Percentiles rank a stretch among this genome's conserved stretches.
Conservation (phyloP, 2,113 vertebrate species). For the Anhinga rufa region DNA sequence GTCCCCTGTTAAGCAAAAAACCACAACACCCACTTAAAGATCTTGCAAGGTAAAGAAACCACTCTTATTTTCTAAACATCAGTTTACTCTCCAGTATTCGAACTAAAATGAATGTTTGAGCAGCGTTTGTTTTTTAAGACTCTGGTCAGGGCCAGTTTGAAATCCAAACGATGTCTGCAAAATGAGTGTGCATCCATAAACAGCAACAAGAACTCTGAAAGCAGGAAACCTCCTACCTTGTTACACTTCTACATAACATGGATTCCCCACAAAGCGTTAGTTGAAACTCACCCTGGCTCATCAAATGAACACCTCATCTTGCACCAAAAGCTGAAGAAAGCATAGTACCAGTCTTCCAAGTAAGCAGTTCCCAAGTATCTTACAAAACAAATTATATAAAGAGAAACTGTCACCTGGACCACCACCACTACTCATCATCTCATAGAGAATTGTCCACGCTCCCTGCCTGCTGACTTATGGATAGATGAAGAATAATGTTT, state of each 20-base stretch:
- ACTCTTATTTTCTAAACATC: neutral
- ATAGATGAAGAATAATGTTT: neutral
- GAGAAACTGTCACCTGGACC: neutral
- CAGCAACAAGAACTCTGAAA: neutral
- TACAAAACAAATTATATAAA: neutral
- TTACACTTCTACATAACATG: neutral
- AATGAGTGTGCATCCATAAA: neutral
- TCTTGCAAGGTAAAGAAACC: neutral
- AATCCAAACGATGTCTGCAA: neutral
- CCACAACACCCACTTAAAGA: neutral
- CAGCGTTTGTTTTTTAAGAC: neutral
- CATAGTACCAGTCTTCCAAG: neutral
- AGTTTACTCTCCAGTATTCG: neutral
- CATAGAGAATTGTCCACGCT: neutral
- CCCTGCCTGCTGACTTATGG: neutral
- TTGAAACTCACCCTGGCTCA: neutral
- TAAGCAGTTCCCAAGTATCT: neutral
- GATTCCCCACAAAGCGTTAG: neutral
- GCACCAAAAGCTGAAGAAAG: neutral
- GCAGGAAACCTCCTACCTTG: neutral
- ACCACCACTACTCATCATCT: neutral
- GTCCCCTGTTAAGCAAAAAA: slow-evolving; percentile 77
- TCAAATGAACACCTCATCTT: neutral
- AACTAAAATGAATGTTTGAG: neutral
- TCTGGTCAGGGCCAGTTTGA: neutral